phyloP scores from a whole-genome alignment of 2,888 invertebrate genomes.

The Iselma pallidipennis region DNA sequence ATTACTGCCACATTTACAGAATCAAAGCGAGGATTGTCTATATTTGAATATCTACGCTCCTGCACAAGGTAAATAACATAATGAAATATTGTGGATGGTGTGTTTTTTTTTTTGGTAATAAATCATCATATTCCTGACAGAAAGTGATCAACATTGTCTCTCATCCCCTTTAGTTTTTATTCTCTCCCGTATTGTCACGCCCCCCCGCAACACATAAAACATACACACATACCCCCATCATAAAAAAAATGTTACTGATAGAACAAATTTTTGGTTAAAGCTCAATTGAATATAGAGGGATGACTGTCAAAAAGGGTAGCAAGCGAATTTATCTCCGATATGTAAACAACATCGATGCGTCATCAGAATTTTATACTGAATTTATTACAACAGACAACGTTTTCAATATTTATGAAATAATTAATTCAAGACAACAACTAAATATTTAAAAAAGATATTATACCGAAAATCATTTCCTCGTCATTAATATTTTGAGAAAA shows the following conservation, averaged over 20 bases:
- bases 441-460: constrained; percentile 1
- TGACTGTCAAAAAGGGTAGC: neutral
- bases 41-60: constrained; percentile 97
- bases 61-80: constrained; percentile 78
- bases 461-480: neutral
- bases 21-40: constrained; percentile 96
- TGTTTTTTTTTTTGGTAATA: neutral
- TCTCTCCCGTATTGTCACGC: neutral
- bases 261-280: neutral
- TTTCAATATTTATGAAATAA: constrained; percentile 14
- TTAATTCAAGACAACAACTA: constrained; percentile 5
- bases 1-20: constrained; percentile 81
- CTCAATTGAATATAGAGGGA: neutral
- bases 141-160: neutral
- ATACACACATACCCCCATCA: no score
- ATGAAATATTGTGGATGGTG: neutral
- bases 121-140: neutral
- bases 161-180: no score
- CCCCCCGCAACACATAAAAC: no score
- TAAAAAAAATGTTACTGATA: neutral
- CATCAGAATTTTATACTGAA: neutral
- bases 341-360: neutral
- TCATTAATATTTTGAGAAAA: neutral
- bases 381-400: neutral
- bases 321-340: neutral